Percentiles rank a stretch among this genome's conserved stretches.
phyloP scores from a whole-genome alignment of 2,888 invertebrate genomes.

The Ceratothoa steindachneri region DNA sequence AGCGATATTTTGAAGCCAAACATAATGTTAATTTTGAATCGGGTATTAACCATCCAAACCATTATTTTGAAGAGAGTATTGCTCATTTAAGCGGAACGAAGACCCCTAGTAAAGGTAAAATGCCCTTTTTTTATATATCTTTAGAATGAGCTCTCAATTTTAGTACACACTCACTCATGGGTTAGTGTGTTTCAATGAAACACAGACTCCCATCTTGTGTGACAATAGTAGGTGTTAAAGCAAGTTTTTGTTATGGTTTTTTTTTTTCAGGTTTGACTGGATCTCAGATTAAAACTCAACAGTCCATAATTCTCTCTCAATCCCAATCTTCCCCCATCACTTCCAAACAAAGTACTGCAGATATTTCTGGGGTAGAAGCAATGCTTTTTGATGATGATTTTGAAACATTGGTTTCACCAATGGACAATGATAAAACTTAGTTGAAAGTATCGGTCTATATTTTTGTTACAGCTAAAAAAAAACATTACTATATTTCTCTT shows the following conservation, averaged over 20 bases:
- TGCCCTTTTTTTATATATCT: too few relatives aligned
- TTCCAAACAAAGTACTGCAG: neutral
- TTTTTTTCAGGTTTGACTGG: neutral
- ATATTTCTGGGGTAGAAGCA: slow-evolving; percentile 4
- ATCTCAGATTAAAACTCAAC: neutral
- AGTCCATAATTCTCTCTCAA: neutral
- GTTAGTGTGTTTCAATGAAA: too few relatives aligned
- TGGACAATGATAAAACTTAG: too few relatives aligned
- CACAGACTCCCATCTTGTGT: too few relatives aligned
- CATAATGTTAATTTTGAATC: slow-evolving; percentile 62
- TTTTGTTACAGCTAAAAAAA: too few relatives aligned
- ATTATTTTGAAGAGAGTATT: slow-evolving; percentile 71
- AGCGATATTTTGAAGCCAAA: slow-evolving; percentile 73
- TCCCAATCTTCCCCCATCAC: neutral
- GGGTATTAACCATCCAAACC: slow-evolving; percentile 83
- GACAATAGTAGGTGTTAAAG: too few relatives aligned
- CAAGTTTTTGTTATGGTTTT: too few relatives aligned
- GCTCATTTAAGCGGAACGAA: neutral
- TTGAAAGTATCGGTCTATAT: too few relatives aligned
- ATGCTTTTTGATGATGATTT: slow-evolving; percentile 4
- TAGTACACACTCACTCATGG: too few relatives aligned
- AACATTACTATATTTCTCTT: too few relatives aligned
- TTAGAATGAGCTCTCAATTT: too few relatives aligned
- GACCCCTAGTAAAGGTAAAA: neutral
- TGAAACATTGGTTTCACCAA: too few relatives aligned